Evolutionary conservation across 2,888 invertebrate species (phyloP).

Genomic region (Acleris emargana): DNA sequence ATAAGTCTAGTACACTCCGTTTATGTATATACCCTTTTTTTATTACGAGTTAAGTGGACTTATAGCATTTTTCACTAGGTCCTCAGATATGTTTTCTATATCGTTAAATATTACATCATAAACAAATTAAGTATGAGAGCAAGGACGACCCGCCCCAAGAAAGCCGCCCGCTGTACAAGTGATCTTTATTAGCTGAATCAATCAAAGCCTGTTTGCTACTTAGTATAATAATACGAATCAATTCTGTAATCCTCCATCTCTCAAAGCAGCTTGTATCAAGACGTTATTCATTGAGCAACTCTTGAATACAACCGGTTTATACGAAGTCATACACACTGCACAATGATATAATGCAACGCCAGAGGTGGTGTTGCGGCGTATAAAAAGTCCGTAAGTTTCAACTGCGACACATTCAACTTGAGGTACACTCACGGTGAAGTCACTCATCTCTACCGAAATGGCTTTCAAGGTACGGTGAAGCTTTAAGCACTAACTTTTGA

Average conservation of each 20-base stretch:
- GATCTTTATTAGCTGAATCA: conserved; percentile 65
- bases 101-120: conserved; percentile 40
- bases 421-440: conserved; percentile 64
- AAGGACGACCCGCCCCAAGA: conserved; percentile 61
- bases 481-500: conserved; percentile 9
- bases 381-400: conserved; percentile 62
- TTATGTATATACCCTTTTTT: no score
- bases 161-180: conserved; percentile 64
- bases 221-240: conserved; percentile 52
- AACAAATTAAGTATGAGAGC: conserved; percentile 41
- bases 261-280: conserved; percentile 35
- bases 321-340: conserved; percentile 43
- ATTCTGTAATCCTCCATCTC: conserved; percentile 45
- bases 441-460: conserved; percentile 62
- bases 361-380: conserved; percentile 55
- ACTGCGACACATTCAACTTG: conserved; percentile 70
- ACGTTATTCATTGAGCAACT: conserved; percentile 47
- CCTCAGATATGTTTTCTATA: no score
- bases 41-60: no score
- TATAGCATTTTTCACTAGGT: no score
- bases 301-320: conserved; percentile 57
- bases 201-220: conserved; percentile 62
- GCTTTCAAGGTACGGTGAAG: conserved; percentile 67
- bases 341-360: conserved; percentile 57
- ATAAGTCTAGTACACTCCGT: no score